Evolutionary conservation across 2,113 vertebrate species (phyloP).

Genomic region (Antennarius striatus): DNA sequence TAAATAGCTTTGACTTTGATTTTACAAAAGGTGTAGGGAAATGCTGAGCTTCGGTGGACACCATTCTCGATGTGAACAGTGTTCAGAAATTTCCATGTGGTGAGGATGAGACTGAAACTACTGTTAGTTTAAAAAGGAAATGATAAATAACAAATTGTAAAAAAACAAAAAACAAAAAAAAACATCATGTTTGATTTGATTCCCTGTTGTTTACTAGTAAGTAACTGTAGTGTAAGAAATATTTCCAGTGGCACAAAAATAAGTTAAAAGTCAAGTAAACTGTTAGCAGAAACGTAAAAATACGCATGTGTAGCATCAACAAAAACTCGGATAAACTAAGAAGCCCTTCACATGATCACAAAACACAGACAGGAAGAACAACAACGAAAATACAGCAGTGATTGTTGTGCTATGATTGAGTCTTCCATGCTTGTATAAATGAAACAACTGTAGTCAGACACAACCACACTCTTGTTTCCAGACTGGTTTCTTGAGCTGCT

Average conservation of each 20-base stretch:
- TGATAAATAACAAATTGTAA: too few species aligned
- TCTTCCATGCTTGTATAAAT: conserved; percentile 24
- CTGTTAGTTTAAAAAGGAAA: too few species aligned
- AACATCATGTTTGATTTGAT: too few species aligned
- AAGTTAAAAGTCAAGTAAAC: neutral
- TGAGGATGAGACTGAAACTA: too few species aligned
- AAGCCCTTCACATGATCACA: neutral
- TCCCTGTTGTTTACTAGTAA: too few species aligned
- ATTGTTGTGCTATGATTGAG: conserved; percentile 3
- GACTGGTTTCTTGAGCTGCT: conserved; percentile 27
- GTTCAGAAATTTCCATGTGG: too few species aligned
- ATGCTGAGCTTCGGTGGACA: too few species aligned
- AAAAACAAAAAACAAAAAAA: too few species aligned
- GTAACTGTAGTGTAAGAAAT: neutral
- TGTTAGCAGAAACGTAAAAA: neutral
- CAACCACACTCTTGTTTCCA: conserved; percentile 38
- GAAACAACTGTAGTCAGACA: conserved; percentile 24
- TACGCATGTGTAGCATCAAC: neutral
- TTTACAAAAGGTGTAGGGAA: too few species aligned
- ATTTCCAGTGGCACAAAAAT: neutral
- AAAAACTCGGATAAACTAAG: neutral
- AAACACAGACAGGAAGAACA: neutral
- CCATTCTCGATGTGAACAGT: too few species aligned
- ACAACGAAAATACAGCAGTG: conserved; percentile 5
- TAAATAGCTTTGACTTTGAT: too few species aligned